A percentile compares a stretch with the other conserved stretches of the same genome.
Evolutionary conservation across 2,113 vertebrate species (phyloP).

Genomic region (Carettochelys insculpta): DNA sequence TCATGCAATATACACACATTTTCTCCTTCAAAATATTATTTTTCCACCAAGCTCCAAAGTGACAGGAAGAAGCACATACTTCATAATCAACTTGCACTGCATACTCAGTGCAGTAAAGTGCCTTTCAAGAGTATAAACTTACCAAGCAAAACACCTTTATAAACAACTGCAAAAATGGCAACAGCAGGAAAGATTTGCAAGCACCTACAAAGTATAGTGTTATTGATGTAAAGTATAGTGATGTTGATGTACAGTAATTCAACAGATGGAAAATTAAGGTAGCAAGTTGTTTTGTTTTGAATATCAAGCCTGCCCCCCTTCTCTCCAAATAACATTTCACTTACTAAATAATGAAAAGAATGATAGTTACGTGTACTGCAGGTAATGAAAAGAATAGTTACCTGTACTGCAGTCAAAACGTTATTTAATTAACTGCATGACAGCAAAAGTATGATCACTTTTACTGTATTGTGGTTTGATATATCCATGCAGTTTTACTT

Average conservation of each 20-base stretch:
- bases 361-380: neutral
- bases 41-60: neutral
- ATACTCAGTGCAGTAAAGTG: accelerated
- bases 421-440: neutral
- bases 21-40: neutral
- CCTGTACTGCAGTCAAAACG: neutral
- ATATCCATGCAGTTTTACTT: neutral
- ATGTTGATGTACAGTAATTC: neutral
- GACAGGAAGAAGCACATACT: neutral
- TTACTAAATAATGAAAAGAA: neutral
- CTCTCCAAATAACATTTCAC: neutral
- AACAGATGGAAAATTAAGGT: neutral
- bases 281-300: neutral
- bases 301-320: neutral
- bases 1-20: neutral
- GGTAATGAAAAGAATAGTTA: neutral
- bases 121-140: neutral
- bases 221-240: neutral
- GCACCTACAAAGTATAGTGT: neutral
- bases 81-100: neutral
- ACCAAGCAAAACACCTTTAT: neutral
- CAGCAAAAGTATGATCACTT: neutral
- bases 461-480: neutral
- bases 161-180: neutral
- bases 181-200: neutral